Conservation (phyloP, 2,888 invertebrate species). For the Phortica okadai region DNA sequence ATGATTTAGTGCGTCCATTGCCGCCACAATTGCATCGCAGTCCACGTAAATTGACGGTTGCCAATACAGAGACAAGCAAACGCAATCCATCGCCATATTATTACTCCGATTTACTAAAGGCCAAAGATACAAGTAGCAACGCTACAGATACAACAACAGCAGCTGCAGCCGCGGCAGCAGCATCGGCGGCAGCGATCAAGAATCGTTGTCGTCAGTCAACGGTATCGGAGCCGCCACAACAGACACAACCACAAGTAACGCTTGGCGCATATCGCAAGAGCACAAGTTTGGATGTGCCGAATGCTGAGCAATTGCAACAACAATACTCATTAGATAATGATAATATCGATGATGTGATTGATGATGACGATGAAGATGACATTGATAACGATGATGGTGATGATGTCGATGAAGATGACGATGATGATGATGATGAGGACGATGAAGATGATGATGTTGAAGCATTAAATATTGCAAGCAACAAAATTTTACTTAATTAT, state of each 20-base stretch:
- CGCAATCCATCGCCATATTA: conserved; percentile 90
- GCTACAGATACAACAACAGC: conserved; percentile 14
- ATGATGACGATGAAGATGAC: neutral
- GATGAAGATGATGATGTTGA: conserved; percentile 48
- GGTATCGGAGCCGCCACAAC: conserved; percentile 77
- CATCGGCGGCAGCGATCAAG: conserved; percentile 63
- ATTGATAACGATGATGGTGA: conserved; percentile 30
- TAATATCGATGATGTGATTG: neutral
- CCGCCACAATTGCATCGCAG: conserved; percentile 74
- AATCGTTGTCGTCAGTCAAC: conserved; percentile 75
- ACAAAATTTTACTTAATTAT: neutral
- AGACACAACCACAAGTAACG: conserved; percentile 69
- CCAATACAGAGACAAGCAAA: conserved; percentile 73
- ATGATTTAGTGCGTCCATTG: conserved; percentile 77
- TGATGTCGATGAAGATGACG: conserved; percentile 21
- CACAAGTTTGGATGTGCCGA: conserved; percentile 85
- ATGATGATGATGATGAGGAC: conserved; percentile 46
- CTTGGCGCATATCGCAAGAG: conserved; percentile 81
- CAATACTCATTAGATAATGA: conserved; percentile 58
- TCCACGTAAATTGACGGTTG: conserved; percentile 73
- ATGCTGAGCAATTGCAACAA: conserved; percentile 55
- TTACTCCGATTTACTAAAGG: conserved; percentile 86
- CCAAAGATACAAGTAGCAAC: conserved; percentile 52
- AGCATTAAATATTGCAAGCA: neutral
- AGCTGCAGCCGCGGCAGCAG: conserved; percentile 35